Percentiles rank a stretch among this genome's conserved stretches.
Conservation (phyloP, 2,888 invertebrate species). For the Scrobipalpa atriplicella region DNA sequence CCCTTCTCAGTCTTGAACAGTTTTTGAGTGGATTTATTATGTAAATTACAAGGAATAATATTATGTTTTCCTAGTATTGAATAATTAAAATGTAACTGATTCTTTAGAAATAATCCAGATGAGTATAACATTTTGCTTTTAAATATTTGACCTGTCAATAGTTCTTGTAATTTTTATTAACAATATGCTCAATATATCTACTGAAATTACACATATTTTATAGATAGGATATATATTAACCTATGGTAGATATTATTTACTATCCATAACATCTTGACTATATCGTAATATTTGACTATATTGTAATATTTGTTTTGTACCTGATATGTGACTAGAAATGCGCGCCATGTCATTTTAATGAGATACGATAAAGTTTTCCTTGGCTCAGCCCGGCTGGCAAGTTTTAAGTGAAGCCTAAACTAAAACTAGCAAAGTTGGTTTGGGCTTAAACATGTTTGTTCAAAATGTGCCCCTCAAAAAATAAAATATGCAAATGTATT, state of each 20-base stretch:
- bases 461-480: constrained; percentile 6
- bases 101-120: too few relatives aligned
- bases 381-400: not conserved
- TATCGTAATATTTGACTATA: not conserved
- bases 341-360: constrained; percentile 5
- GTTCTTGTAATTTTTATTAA: too few relatives aligned
- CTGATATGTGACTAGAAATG: too few relatives aligned
- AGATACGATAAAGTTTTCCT: constrained; percentile 11
- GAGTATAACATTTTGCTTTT: too few relatives aligned
- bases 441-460: constrained; percentile 12
- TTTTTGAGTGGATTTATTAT: not conserved
- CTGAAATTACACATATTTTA: too few relatives aligned
- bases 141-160: too few relatives aligned
- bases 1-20: not conserved
- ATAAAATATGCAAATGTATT: constrained; percentile 16
- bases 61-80: too few relatives aligned
- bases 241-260: too few relatives aligned
- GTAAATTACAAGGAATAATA: not conserved
- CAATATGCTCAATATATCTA: too few relatives aligned
- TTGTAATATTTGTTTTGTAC: not conserved
- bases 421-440: constrained; percentile 18
- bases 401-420: constrained; percentile 22
- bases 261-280: too few relatives aligned
- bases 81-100: too few relatives aligned
- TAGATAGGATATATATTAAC: too few relatives aligned